Evolutionary conservation across 1,140 invertebrate species (phyloP), one percentile per base, ranked within the genome.

Genomic region (Pantala flavescens): DNA sequence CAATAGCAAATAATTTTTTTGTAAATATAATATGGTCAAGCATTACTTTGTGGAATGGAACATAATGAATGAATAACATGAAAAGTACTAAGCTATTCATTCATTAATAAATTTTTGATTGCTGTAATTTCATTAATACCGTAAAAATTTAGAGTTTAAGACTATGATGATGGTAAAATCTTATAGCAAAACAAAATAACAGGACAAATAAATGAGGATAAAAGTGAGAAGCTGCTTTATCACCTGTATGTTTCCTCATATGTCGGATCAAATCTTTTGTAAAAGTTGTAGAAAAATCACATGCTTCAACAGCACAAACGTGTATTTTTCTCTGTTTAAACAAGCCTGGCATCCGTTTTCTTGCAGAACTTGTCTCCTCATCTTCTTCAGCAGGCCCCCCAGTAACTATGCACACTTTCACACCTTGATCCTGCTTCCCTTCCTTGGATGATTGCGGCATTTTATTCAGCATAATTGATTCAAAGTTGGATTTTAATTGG

Each of bases 251-350:
- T 71, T 77, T 80, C 71, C 81, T 77, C 73, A 78, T 80, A 73
- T 83, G 82, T 21, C 82, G 75, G 19, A 77, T 71, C 16, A 83
- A 75, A 77, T 83, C 81, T 73, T 81, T 83, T 9, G 76, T 71
- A 49, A 81, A 81, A 2, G 76, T 74, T 0, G 80, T 81, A 11
- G 76, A 71, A 72, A 82, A 83, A 10, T 75, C 74, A 75, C 82
- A 83, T 11, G 74, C 75, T 23, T 74, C 72, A n/a, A 79, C 77
- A 0, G 76, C 71, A 75, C 81, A 82, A 0, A 74, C 63, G 63
- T 77, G 74, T 63, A 71, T 71, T 70, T 77, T 79, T 49, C 72
- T 72, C 78, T 76, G 55, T 19, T 19, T 74, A 36, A 23, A 73
- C 49, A 73, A 23, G 7, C 43, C 28, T 7, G 28, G 28, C 23